Conservation (phyloP, 2,113 vertebrate species). For the Hemibagrus wyckioides region DNA sequence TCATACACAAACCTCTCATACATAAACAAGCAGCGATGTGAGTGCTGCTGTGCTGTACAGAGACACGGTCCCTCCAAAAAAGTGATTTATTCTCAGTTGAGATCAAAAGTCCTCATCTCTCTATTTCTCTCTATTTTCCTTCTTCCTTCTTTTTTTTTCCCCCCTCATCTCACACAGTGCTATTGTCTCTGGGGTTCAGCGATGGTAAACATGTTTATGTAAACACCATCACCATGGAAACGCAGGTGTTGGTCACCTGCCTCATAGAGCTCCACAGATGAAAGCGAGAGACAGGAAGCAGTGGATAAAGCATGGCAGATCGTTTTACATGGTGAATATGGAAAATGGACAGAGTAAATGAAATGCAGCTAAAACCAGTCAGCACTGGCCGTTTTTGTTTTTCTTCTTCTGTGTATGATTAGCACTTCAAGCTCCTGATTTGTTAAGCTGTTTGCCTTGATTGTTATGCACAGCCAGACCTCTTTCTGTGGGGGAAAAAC, state of each 20-base stretch:
- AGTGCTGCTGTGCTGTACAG: neutral
- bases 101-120: neutral
- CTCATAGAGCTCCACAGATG: conserved; percentile 1
- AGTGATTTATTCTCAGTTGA: neutral
- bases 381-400: neutral
- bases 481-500: neutral
- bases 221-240: conserved; percentile 50
- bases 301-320: neutral
- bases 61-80: neutral
- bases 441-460: neutral
- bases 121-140: neutral
- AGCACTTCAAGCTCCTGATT: neutral
- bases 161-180: neutral
- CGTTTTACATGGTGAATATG: conserved; percentile 1
- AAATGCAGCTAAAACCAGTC: neutral
- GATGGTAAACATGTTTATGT: conserved; percentile 44
- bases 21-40: neutral
- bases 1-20: neutral
- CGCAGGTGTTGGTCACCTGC: conserved; percentile 44
- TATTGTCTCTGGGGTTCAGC: conserved; percentile 16
- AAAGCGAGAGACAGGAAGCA: neutral
- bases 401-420: neutral
- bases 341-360: neutral
- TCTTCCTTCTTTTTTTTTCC: neutral
- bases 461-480: neutral